Conservation (phyloP, 2,888 invertebrate species). For the Chorisops tibialis region DNA sequence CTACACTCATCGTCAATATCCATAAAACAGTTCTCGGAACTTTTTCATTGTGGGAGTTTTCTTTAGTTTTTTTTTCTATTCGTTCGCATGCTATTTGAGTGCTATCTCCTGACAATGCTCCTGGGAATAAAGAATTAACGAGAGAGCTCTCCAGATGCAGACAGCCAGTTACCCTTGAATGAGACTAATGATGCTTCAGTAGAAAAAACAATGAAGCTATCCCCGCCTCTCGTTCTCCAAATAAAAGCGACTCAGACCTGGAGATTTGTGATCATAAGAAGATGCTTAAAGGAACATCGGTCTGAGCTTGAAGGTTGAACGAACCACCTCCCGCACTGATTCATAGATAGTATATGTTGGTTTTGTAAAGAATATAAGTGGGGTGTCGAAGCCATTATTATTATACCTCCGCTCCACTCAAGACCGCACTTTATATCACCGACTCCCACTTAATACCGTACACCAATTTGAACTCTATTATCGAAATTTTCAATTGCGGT, state of each 20-base stretch:
- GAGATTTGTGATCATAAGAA: background rate
- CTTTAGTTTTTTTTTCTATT: background rate
- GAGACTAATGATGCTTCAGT: constrained; percentile 38
- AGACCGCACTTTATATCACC: too few relatives aligned
- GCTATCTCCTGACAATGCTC: background rate
- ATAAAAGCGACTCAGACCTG: background rate
- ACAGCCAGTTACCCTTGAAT: constrained; percentile 36
- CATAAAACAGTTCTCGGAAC: background rate
- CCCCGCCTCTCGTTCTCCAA: background rate
- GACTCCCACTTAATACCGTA: too few relatives aligned
- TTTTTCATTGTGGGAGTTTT: background rate
- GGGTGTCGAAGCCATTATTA: too few relatives aligned
- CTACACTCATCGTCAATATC: constrained; percentile 13
- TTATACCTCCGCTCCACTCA: too few relatives aligned
- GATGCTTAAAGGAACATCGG: background rate
- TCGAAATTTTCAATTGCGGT: too few relatives aligned
- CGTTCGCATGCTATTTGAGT: background rate
- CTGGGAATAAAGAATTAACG: constrained; percentile 15
- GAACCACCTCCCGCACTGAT: too few relatives aligned
- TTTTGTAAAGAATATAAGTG: too few relatives aligned
- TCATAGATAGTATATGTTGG: too few relatives aligned
- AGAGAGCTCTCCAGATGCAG: constrained; percentile 26
- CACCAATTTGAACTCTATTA: too few relatives aligned
- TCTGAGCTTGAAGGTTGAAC: too few relatives aligned
- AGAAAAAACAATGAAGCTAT: constrained; percentile 20